Conservation (phyloP, 2,888 invertebrate genomes). For the Pemphredon lugubris region DNA sequence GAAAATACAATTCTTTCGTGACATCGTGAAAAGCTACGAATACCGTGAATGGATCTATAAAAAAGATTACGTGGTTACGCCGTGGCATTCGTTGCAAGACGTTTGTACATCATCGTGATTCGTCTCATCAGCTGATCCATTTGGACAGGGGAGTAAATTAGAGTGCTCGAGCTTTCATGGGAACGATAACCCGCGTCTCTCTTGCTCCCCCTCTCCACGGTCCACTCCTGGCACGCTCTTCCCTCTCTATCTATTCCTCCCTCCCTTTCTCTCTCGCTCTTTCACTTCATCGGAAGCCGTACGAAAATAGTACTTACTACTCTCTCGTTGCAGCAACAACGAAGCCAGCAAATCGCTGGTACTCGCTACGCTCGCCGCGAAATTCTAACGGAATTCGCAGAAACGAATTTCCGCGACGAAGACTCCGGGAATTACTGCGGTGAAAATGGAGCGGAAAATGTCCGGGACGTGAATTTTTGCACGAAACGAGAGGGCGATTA, state of each 20-base stretch:
- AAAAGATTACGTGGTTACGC: too few species aligned
- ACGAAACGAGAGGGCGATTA: background rate
- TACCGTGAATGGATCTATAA: too few species aligned
- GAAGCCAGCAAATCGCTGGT: slow-evolving; percentile 32
- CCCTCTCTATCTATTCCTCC: slow-evolving; percentile 12
- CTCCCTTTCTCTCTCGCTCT: slow-evolving; percentile 26
- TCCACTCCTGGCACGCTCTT: slow-evolving; percentile 14
- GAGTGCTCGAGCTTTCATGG: slow-evolving; percentile 57
- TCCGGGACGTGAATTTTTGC: background rate
- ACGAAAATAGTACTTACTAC: slow-evolving; percentile 63
- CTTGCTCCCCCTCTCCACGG: slow-evolving; percentile 7
- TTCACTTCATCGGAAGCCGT: slow-evolving; percentile 39
- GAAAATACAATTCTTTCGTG: too few species aligned
- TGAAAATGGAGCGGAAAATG: background rate
- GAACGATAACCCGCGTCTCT: slow-evolving; percentile 60
- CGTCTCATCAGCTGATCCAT: slow-evolving; percentile 53
- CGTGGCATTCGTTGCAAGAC: too few species aligned
- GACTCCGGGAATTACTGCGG: background rate
- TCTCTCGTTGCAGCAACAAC: slow-evolving; percentile 50
- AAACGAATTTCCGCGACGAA: slow-evolving; percentile 10
- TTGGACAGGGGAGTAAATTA: slow-evolving; percentile 50
- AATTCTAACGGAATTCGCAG: slow-evolving; percentile 26
- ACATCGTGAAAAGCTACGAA: too few species aligned
- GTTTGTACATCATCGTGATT: slow-evolving; percentile 44
- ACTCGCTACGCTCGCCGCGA: slow-evolving; percentile 12